These are phyloP conservation scores for Drosophila watanabei DNA, from an alignment of 1,140 invertebrate genomes.

Conservation along the genomic window DNA sequence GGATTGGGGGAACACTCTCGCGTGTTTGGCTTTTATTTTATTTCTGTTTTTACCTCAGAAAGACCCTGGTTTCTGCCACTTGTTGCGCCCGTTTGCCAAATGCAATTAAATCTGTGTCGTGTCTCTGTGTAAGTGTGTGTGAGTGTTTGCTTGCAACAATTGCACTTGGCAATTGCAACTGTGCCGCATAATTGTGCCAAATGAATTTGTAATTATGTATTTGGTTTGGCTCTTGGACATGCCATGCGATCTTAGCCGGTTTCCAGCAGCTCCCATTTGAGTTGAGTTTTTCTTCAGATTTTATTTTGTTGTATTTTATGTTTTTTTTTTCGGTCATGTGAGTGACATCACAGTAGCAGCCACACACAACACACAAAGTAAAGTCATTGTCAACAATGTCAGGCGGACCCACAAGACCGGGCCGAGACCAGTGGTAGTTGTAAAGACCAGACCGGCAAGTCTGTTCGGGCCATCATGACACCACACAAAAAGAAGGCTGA, in stretches of 20 bases:
- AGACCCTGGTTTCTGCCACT: no score
- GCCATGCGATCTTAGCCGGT: slow-evolving; percentile 58
- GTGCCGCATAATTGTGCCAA: slow-evolving; percentile 83
- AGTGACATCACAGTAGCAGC: slow-evolving; percentile 61
- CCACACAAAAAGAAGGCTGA: slow-evolving; percentile 67
- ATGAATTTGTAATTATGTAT: slow-evolving; percentile 83
- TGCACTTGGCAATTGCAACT: slow-evolving; percentile 66
- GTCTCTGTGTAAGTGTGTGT: slow-evolving; percentile 8
- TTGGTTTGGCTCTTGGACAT: slow-evolving; percentile 52
- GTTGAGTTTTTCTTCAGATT: slow-evolving; percentile 2
- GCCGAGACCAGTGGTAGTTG: slow-evolving; percentile 9
- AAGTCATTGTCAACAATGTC: slow-evolving; percentile 65
- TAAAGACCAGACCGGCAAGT: slow-evolving; percentile 27
- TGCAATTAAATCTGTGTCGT: slow-evolving; percentile 80
- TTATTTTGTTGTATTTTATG: slow-evolving; percentile 2
- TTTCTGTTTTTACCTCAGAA: slow-evolving; percentile 30
- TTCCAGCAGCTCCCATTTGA: slow-evolving; percentile 28
- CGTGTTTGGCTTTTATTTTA: slow-evolving; percentile 32
- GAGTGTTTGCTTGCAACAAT: slow-evolving; percentile 30
- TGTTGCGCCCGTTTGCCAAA: slow-evolving; percentile 77
- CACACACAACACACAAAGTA: slow-evolving; percentile 46
- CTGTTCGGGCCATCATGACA: slow-evolving; percentile 61
- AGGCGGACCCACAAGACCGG: slow-evolving; percentile 22
- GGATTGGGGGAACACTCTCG: slow-evolving; percentile 14
- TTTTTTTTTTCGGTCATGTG: slow-evolving; percentile 54